Base-by-base conservation (phyloP, 2,113 vertebrate species). In the Malurus alboscapulatus region DNA sequence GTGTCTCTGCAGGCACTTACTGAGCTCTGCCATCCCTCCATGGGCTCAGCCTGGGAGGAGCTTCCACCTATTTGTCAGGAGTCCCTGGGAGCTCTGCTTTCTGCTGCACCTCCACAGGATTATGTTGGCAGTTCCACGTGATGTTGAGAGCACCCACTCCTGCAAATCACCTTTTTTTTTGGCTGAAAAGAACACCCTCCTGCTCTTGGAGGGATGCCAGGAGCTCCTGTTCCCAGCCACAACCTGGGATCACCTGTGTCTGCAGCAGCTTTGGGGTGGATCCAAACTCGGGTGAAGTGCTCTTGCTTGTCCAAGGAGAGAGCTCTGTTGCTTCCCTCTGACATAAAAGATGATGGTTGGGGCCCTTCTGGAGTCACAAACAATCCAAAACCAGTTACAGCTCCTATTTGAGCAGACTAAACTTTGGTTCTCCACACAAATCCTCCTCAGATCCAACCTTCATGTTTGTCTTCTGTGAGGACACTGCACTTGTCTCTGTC, bases 161-260 rank as follows among this genome's bases (percentile, higher is more conserved):
- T 22, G 20, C 14, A 63, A 5, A 51, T 17, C 1, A 1, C 26
- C 17, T 53, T 84, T 66, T 80, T 21, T 66, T 75, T 38, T 38
- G 24, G 14, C 18, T 63, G 62, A 59, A 59, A 71, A 55, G 38
- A 47, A 6, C 55, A 75, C 21, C 3, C 1, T 12, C 22, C 2
- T 4, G 57, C 38, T 74, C 45, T 72, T 82, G 48, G n/a, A 50
- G 18, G 4, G 17, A 12, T 53, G 18, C 3, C 61, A 76, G 40
- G 10, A 36, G 22, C 67, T 82, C 42, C 47, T 1, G 2, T 51
- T 38, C 40, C 62, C 7, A 4, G 10, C 34, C 3, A 2, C 17
- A 73, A 48, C 34, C 57, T 12, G 3, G 34, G 18, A 48, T 51
- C 5, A 2, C 14, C 7, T 72, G 62, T 0, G 0, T 12, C 78